A percentile compares a stretch with the other conserved stretches of the same genome.
These are phyloP conservation scores for Bradypus variegatus DNA, from an alignment of 2,797 vertebrate genomes.

Conservation along the genomic window DNA sequence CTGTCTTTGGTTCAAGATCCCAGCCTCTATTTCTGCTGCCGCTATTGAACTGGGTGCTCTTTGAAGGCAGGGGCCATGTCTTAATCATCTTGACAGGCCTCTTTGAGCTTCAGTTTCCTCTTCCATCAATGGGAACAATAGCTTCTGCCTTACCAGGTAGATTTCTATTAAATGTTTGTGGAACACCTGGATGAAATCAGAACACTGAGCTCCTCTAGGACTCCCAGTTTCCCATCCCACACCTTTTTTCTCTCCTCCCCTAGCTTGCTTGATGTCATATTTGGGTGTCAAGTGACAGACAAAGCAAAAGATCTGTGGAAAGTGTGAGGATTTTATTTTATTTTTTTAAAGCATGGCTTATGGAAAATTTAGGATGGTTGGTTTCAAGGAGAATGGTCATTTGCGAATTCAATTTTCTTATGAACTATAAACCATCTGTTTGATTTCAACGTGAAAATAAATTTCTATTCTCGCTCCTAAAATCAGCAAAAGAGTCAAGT, in stretches of 20 bases:
- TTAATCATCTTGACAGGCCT: slow-evolving; percentile 34
- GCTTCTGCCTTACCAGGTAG: not conserved
- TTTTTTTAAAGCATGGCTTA: not conserved
- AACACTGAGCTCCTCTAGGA: not conserved
- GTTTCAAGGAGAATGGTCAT: not conserved
- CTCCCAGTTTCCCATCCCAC: not conserved
- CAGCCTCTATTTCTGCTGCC: slow-evolving; percentile 37
- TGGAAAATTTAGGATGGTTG: not conserved
- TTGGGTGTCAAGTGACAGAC: not conserved
- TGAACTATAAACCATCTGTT: not conserved
- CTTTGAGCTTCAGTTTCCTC: slow-evolving; percentile 24
- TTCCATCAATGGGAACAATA: not conserved
- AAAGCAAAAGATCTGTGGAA: not conserved
- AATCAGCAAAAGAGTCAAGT: not conserved
- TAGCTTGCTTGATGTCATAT: not conserved
- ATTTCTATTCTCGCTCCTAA: not conserved
- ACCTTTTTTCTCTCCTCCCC: not conserved
- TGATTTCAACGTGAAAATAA: not conserved
- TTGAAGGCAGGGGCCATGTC: not conserved
- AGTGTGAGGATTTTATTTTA: not conserved
- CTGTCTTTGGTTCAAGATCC: not conserved
- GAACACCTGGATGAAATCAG: not conserved
- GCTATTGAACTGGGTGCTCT: slow-evolving; percentile 24
- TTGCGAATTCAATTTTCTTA: not conserved
- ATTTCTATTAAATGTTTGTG: not conserved